phyloP scores from a whole-genome alignment of 2,113 vertebrate genomes.

The Sebastes schlegelii region DNA sequence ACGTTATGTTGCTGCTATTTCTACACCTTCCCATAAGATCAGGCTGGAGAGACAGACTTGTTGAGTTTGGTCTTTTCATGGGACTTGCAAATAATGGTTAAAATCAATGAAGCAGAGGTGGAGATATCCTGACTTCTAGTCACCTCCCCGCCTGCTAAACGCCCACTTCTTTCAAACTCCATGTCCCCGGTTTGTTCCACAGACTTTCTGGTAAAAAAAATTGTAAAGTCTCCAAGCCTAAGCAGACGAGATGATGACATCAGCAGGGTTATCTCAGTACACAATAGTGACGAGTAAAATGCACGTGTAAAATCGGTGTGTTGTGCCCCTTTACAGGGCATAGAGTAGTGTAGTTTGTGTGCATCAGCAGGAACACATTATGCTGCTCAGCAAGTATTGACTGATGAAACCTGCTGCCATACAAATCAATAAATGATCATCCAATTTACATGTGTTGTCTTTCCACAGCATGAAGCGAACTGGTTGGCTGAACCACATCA shows the following conservation, averaged over 20 bases:
- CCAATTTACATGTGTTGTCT: neutral
- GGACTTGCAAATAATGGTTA: neutral
- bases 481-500: constrained; percentile 29
- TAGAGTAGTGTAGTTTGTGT: neutral
- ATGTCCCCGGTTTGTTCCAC: neutral
- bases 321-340: neutral
- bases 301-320: neutral
- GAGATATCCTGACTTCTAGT: neutral
- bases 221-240: neutral
- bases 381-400: neutral
- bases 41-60: too few relatives aligned
- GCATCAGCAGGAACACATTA: neutral
- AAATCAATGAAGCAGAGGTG: neutral
- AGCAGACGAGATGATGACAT: neutral
- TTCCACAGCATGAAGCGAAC: neutral
- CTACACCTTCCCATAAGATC: too few relatives aligned
- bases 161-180: neutral
- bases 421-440: constrained; percentile 11
- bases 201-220: neutral
- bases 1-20: too few relatives aligned
- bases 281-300: neutral
- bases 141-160: neutral
- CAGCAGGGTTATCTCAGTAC: too few relatives aligned
- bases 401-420: neutral
- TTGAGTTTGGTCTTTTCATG: too few relatives aligned